Evolutionary conservation across 2,113 vertebrate genomes (phyloP).

Genomic region (Himantopus leucocephalus): DNA sequence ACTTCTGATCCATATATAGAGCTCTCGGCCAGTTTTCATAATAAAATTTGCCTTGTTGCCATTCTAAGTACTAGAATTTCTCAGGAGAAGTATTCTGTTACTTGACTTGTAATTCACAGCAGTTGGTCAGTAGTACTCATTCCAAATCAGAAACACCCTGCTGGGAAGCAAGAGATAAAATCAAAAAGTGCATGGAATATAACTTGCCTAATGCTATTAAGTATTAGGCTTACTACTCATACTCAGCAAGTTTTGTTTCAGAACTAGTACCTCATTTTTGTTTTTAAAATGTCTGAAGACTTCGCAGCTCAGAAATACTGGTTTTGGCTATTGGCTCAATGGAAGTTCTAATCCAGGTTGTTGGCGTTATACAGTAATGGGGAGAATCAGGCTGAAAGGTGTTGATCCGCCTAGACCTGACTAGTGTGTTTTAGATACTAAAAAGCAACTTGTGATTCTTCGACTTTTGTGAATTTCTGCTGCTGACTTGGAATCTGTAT

Average conservation of each 20-base stretch:
- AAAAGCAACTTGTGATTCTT: background rate
- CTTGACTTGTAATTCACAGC: background rate
- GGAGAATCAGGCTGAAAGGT: background rate
- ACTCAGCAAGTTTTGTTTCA: background rate
- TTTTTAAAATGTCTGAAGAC: background rate
- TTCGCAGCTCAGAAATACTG: background rate
- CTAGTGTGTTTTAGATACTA: background rate
- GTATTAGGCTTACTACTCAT: background rate
- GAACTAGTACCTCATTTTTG: background rate
- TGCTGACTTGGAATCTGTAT: background rate
- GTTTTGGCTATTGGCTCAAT: background rate
- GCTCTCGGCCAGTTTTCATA: background rate
- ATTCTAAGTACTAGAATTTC: background rate
- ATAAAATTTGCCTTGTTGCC: background rate
- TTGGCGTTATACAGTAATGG: rapidly evolving
- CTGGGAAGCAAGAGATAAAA: background rate
- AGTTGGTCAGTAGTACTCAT: background rate
- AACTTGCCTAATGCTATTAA: background rate
- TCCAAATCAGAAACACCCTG: background rate
- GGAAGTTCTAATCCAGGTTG: background rate
- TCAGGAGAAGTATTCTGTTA: background rate
- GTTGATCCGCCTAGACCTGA: background rate
- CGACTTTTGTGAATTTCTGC: background rate
- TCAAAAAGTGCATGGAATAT: background rate
- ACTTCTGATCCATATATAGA: background rate